Percentiles rank a stretch among this genome's conserved stretches.
Evolutionary conservation across 2,888 invertebrate genomes (phyloP).

Genomic region (Rhodophaea formosa): DNA sequence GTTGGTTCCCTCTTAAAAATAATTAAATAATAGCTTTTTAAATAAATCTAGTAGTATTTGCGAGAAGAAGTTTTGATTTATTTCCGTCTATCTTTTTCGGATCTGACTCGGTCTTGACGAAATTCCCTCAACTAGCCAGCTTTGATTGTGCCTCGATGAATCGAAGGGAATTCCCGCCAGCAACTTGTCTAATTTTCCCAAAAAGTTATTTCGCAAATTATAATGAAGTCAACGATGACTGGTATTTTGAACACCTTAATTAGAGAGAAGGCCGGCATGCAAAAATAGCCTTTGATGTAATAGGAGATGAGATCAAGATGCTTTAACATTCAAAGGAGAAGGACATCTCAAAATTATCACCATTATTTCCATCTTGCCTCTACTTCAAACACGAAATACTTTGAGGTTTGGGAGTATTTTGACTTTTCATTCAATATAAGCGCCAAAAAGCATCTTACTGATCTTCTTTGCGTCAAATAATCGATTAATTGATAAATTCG

Average conservation of each 20-base stretch:
- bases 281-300: conserved; percentile 9
- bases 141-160: conserved; percentile 59
- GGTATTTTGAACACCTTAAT: conserved; percentile 24
- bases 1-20: too few species aligned
- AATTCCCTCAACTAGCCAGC: too few species aligned
- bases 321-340: background rate
- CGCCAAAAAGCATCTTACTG: background rate
- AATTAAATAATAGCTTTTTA: too few species aligned
- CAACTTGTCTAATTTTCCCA: conserved; percentile 44
- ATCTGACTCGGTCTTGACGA: background rate
- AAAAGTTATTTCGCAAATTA: conserved; percentile 48
- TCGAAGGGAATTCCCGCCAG: conserved; percentile 48
- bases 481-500: too few species aligned
- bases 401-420: background rate
- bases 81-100: background rate
- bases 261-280: conserved; percentile 15
- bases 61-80: background rate
- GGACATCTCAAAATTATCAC: background rate
- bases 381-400: conserved; percentile 8
- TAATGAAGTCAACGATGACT: conserved; percentile 44
- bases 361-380: conserved; percentile 14
- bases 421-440: background rate
- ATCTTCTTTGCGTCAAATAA: too few species aligned
- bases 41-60: too few species aligned
- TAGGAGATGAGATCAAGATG: background rate